Conservation (phyloP, 2,888 invertebrate genomes). For the Chesias legatella region DNA sequence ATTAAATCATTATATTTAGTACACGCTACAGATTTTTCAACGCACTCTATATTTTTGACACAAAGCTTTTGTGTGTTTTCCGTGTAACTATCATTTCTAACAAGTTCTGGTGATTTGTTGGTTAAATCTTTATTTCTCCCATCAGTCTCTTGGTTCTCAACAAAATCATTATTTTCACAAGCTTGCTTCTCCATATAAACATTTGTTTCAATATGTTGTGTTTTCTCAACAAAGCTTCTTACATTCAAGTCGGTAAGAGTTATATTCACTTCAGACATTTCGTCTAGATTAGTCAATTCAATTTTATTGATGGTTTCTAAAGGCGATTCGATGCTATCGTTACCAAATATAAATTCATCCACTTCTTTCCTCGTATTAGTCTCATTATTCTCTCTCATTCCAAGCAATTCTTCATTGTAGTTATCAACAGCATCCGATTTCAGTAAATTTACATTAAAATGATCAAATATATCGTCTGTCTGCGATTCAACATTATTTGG, state of each 20-base stretch:
- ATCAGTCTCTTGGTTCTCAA: slow-evolving; percentile 1
- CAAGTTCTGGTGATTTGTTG: slow-evolving; percentile 1
- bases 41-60: too few species aligned
- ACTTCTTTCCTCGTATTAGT: slow-evolving; percentile 11
- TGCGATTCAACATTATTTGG: slow-evolving; percentile 16
- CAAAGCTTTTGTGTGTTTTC: slow-evolving; percentile 1
- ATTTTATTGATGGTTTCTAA: slow-evolving; percentile 18
- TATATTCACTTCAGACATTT: slow-evolving; percentile 17
- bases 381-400: slow-evolving; percentile 14
- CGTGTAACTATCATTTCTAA: slow-evolving; percentile 1
- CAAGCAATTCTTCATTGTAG: slow-evolving; percentile 21
- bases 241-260: slow-evolving; percentile 16
- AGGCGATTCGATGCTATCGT: slow-evolving; percentile 16
- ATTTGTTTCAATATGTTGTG: slow-evolving; percentile 3
- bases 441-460: slow-evolving; percentile 18
- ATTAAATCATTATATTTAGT: background rate
- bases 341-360: slow-evolving; percentile 17
- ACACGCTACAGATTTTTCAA: background rate
- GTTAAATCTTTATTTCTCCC: background rate
- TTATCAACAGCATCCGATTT: slow-evolving; percentile 13
- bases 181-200: slow-evolving; percentile 3
- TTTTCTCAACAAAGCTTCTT: slow-evolving; percentile 11
- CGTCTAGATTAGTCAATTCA: slow-evolving; percentile 16
- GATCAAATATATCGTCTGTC: slow-evolving; percentile 15
- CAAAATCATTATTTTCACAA: background rate